A percentile compares a stretch with the other conserved stretches of the same genome.
Conservation (phyloP, 2,113 vertebrate genomes). For the Taurulus bubalis region DNA sequence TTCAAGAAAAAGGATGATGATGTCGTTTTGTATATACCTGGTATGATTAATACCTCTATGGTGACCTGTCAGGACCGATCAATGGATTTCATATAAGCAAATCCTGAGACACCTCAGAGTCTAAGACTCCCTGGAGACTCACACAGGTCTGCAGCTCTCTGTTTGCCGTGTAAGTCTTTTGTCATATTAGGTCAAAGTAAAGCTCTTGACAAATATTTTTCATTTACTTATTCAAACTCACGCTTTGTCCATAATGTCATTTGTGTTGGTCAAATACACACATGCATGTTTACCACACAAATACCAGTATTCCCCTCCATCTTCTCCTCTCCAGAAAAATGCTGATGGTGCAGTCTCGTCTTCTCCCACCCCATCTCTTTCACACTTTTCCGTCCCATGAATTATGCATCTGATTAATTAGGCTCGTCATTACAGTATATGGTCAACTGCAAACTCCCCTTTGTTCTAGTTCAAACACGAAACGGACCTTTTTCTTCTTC, state of each 20-base stretch:
- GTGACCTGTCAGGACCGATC: neutral
- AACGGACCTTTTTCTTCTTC: conserved; percentile 12
- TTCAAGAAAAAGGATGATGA: neutral
- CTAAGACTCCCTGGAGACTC: neutral
- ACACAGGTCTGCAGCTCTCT: neutral
- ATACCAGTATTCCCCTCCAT: conserved; percentile 17
- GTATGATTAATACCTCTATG: too few relatives aligned
- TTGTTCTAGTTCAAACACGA: conserved; percentile 70
- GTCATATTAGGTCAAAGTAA: neutral
- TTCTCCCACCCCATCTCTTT: conserved; percentile 33
- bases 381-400: conserved; percentile 60
- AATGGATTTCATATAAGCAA: neutral
- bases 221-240: conserved; percentile 7
- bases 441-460: conserved; percentile 64
- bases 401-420: conserved; percentile 79
- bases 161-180: neutral
- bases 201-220: neutral
- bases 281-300: conserved; percentile 10
- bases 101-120: neutral
- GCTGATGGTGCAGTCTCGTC: conserved; percentile 63
- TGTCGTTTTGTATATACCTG: neutral
- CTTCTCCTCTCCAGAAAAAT: conserved; percentile 37
- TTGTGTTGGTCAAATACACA: conserved; percentile 8
- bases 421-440: conserved; percentile 62
- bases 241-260: neutral